Evolutionary conservation across 2,113 vertebrate genomes (phyloP).

Genomic region (Lasiurus cinereus): DNA sequence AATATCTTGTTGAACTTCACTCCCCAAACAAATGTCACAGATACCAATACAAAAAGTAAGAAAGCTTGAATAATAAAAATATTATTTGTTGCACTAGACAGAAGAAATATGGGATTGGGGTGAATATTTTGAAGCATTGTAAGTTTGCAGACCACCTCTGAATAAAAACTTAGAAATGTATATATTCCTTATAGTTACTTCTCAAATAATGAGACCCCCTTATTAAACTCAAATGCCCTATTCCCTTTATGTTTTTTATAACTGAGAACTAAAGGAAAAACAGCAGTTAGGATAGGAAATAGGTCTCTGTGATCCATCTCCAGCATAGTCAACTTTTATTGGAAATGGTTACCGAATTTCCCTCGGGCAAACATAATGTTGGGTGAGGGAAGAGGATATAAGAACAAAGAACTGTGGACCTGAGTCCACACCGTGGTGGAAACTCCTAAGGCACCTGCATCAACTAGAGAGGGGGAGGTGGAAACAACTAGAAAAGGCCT

Average conservation of each 20-base stretch:
- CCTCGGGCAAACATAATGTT: too few species aligned
- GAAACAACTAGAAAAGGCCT: too few species aligned
- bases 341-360: too few species aligned
- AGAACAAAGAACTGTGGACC: too few species aligned
- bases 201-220: neutral
- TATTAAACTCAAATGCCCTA: neutral
- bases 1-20: neutral
- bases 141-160: neutral
- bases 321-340: too few species aligned
- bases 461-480: too few species aligned
- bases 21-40: neutral
- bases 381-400: too few species aligned
- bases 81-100: neutral
- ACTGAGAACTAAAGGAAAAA: slow-evolving; percentile 37
- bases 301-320: too few species aligned
- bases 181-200: neutral
- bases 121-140: neutral
- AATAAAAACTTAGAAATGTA: slow-evolving; percentile 24
- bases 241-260: slow-evolving; percentile 7
- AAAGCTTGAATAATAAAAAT: neutral
- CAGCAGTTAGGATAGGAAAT: neutral
- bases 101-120: neutral
- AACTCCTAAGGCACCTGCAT: too few species aligned
- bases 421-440: too few species aligned
- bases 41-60: neutral